Evolutionary conservation across 2,888 invertebrate genomes (phyloP), one percentile per base, ranked within the genome.

Genomic region (Zelleria hepariella): DNA sequence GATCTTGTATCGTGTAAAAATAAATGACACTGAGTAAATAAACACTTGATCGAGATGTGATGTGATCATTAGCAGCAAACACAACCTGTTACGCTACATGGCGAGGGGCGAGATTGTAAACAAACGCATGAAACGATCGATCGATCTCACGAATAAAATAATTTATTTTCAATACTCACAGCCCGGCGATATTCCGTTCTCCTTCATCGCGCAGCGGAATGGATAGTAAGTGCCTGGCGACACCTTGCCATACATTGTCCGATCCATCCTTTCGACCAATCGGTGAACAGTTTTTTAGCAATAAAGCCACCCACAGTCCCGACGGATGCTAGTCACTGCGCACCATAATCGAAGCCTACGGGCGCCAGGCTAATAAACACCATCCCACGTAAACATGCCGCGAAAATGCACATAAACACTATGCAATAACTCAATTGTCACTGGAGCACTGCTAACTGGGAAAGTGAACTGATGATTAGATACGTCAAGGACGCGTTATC

Each of bases 161-260:
- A 57, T 32, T 54, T 56, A 58, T 53, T 15, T 25, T 60, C 21
- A 62, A 79, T 87, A 94, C 95, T 95, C 91, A 95, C 95, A 95
- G 90, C 95, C 95, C 69, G 95, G 95, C 72, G 93, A 92, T 67
- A 94, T 94, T 74, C 95, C 95, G 86, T 94, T 94, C 86, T 93
- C 90, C 80, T 91, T 94, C 79, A 94, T 91, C 59, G 94, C 93
- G 80, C 96, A 95, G 82, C 95, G 92, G 84, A 95, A 96, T 58
- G 96, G 96, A 74, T 95, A 94, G 82, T 95, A 92, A 76, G 94
- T 94, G 72, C 95, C 95, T 59, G 95, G 95, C 78, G 93, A 92
- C 75, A 95, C 91, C 90, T 95, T 95, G 68, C 96, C 96, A 80
- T 96, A 96, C 95, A 95, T 96, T 80, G 95, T 94, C 78, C 96